A percentile compares a stretch with the other conserved stretches of the same genome.
phyloP scores from a whole-genome alignment of 2,888 invertebrate species.

The Dryococelus australis region DNA sequence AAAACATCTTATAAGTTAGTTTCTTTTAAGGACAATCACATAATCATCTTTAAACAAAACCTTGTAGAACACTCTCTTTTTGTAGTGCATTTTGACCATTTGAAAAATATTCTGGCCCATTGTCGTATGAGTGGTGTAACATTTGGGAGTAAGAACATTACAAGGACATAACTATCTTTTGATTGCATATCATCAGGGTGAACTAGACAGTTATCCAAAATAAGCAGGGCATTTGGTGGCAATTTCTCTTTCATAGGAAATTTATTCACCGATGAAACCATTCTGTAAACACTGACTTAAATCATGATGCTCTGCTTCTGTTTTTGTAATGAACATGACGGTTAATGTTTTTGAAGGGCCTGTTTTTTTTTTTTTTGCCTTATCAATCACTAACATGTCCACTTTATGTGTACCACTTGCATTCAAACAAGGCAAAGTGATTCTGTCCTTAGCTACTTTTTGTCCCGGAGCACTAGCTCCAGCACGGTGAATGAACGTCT shows the following conservation, averaged over 20 bases:
- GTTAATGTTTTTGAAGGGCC: background rate
- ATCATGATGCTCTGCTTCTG: slow-evolving; percentile 11
- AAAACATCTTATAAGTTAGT: background rate
- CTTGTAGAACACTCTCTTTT: background rate
- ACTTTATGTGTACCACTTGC: slow-evolving; percentile 50
- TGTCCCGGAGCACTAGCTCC: slow-evolving; percentile 49
- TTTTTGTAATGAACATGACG: slow-evolving; percentile 49
- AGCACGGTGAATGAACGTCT: slow-evolving; percentile 48
- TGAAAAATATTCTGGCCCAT: background rate
- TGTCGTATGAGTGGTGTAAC: background rate
- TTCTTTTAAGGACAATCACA: slow-evolving; percentile 28
- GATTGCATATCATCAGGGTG: background rate
- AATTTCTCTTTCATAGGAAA: background rate
- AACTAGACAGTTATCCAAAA: background rate
- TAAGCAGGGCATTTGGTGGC: background rate
- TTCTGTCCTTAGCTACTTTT: slow-evolving; percentile 48
- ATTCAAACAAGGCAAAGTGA: slow-evolving; percentile 53
- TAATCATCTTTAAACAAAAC: background rate
- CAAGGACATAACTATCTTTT: background rate
- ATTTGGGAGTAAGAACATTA: background rate
- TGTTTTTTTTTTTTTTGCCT: slow-evolving; percentile 12
- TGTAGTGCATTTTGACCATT: background rate
- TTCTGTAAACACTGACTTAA: slow-evolving; percentile 23
- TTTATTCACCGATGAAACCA: background rate
- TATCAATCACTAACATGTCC: slow-evolving; percentile 47